A percentile compares a stretch with the other conserved stretches of the same genome.
Evolutionary conservation across 2,113 vertebrate genomes (phyloP).

Genomic region (Ivindomyrus marchei): DNA sequence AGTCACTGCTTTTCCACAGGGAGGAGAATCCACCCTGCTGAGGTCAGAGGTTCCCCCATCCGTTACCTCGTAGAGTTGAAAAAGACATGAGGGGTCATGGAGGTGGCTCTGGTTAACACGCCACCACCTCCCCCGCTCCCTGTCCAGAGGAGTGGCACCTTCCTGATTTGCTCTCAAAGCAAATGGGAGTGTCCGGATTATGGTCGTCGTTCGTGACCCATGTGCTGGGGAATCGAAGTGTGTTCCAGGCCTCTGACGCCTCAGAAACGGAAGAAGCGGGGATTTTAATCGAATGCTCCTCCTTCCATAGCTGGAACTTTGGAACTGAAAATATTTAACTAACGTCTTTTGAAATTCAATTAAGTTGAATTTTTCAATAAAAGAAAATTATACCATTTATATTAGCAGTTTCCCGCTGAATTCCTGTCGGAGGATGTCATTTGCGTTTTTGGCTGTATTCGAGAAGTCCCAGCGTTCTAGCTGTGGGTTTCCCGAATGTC

Average conservation of each 20-base stretch:
- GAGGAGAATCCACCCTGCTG: not conserved
- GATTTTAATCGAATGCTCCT: not conserved
- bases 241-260: not conserved
- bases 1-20: not conserved
- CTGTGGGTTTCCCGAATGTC: not conserved
- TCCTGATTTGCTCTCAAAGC: not conserved
- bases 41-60: conserved; percentile 24
- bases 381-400: not conserved
- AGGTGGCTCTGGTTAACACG: not conserved
- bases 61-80: not conserved
- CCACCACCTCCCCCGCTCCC: not conserved
- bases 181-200: not conserved
- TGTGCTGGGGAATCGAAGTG: not conserved
- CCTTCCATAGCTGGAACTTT: not conserved
- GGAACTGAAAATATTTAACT: not conserved
- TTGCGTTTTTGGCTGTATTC: not conserved
- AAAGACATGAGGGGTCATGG: not conserved
- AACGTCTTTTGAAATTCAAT: not conserved
- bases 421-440: not conserved
- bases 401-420: not conserved
- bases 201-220: not conserved
- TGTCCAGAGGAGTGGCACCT: not conserved
- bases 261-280: not conserved
- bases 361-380: not conserved
- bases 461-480: not conserved